These are phyloP conservation scores for Sceloporus tristichus DNA, from an alignment of 2,113 vertebrate genomes.

Conservation along the genomic window DNA sequence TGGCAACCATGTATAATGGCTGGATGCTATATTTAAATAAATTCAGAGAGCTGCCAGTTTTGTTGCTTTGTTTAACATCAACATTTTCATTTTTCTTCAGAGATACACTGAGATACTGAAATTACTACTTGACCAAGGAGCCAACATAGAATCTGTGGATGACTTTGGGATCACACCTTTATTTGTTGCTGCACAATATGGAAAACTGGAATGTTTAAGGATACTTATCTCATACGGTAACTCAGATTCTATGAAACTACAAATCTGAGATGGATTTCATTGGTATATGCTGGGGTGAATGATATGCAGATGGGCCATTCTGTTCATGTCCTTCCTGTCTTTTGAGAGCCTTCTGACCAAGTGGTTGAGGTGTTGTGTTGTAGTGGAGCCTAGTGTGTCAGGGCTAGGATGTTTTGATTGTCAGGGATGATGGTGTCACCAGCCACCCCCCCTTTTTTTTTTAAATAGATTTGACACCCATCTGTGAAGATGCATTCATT, in stretches of 20 bases:
- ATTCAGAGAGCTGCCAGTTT: not conserved
- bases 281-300: not conserved
- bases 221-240: slow-evolving; percentile 79
- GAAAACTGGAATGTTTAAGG: slow-evolving; percentile 80
- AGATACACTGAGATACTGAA: slow-evolving; percentile 82
- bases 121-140: slow-evolving; percentile 73
- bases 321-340: not conserved
- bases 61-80: not conserved
- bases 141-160: slow-evolving; percentile 77
- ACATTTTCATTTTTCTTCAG: slow-evolving; percentile 73
- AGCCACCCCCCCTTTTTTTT: not conserved
- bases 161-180: slow-evolving; percentile 85
- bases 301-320: not conserved
- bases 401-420: not conserved
- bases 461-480: too few relatives aligned
- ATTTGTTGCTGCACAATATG: slow-evolving; percentile 90
- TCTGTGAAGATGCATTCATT: too few relatives aligned
- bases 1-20: not conserved
- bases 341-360: not conserved
- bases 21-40: not conserved
- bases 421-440: not conserved
- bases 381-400: not conserved
- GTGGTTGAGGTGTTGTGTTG: not conserved
- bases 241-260: not conserved
- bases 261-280: not conserved